Conservation (phyloP, 2,888 invertebrate species). For the Cheilosia grossa region DNA sequence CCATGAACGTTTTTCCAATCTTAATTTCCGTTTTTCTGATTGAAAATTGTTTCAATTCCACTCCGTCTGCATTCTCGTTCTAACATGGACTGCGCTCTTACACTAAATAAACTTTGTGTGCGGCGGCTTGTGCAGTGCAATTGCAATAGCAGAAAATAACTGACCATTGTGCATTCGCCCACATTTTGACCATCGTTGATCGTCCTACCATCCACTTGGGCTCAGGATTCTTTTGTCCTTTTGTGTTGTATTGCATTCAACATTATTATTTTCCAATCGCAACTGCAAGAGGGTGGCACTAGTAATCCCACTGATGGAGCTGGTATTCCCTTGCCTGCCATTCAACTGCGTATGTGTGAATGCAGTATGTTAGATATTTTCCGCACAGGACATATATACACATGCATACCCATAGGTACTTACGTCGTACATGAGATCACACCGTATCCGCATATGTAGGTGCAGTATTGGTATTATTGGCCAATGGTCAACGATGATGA, state of each 20-base stretch:
- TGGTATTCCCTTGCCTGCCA: conserved; percentile 13
- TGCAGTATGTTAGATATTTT: conserved; percentile 61
- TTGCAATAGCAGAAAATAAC: conserved; percentile 62
- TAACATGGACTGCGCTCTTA: conserved; percentile 29
- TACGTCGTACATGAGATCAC: conserved; percentile 28
- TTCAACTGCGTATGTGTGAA: conserved; percentile 44
- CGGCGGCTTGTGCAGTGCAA: conserved; percentile 53
- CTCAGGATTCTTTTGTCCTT: conserved; percentile 65
- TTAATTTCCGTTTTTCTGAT: conserved; percentile 75
- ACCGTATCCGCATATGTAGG: conserved; percentile 15
- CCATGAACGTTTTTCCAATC: conserved; percentile 69
- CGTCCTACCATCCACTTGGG: conserved; percentile 17
- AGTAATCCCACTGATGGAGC: conserved; percentile 50
- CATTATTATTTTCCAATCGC: conserved; percentile 75
- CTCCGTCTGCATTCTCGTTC: conserved; percentile 31
- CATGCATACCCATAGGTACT: neutral
- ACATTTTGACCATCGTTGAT: conserved; percentile 38
- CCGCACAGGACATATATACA: conserved; percentile 14
- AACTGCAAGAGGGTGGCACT: conserved; percentile 38
- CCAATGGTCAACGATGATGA: conserved; percentile 44
- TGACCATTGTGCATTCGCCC: conserved; percentile 66
- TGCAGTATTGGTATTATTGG: conserved; percentile 36
- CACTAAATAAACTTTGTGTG: conserved; percentile 62
- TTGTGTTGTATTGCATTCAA: conserved; percentile 69
- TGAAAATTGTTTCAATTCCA: conserved; percentile 69